These are phyloP conservation scores for Lipotes vexillifer DNA, from an alignment of 2,113 vertebrate species.

Conservation along the genomic window DNA sequence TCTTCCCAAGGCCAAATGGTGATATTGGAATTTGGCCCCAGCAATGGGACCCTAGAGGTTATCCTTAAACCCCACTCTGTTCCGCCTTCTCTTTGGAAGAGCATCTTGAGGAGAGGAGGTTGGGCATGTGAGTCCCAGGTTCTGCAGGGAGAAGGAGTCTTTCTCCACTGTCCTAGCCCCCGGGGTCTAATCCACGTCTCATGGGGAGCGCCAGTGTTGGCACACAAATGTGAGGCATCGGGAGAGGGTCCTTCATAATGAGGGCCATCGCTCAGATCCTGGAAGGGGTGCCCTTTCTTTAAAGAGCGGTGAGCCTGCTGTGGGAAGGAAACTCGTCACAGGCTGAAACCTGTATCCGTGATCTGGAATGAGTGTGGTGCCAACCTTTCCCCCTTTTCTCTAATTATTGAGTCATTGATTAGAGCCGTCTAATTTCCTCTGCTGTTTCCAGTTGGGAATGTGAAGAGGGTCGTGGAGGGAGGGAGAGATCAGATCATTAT, in stretches of 20 bases:
- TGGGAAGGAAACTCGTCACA: neutral
- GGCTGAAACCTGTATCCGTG: conserved; percentile 47
- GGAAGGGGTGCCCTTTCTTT: neutral
- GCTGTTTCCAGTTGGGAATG: conserved; percentile 51
- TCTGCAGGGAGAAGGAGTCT: neutral
- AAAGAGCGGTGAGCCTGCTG: neutral
- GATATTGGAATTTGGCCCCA: neutral
- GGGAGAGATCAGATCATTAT: conserved; percentile 6
- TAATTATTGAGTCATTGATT: conserved; percentile 77
- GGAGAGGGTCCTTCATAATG: rapidly evolving
- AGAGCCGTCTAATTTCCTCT: conserved; percentile 68
- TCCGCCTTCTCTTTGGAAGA: neutral
- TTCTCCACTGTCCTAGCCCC: neutral
- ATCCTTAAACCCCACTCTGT: rapidly evolving
- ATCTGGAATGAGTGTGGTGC: conserved; percentile 49
- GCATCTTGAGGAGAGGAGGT: neutral
- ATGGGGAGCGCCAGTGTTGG: neutral
- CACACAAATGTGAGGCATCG: neutral
- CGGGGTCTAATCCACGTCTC: neutral
- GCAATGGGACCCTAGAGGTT: neutral
- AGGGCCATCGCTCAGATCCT: neutral
- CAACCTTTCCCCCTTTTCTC: conserved; percentile 74
- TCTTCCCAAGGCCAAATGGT: neutral
- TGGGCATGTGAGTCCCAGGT: no score
- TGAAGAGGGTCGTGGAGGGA: neutral